Conservation (phyloP, 1,140 invertebrate species). For the Drosophila ficusphila region DNA sequence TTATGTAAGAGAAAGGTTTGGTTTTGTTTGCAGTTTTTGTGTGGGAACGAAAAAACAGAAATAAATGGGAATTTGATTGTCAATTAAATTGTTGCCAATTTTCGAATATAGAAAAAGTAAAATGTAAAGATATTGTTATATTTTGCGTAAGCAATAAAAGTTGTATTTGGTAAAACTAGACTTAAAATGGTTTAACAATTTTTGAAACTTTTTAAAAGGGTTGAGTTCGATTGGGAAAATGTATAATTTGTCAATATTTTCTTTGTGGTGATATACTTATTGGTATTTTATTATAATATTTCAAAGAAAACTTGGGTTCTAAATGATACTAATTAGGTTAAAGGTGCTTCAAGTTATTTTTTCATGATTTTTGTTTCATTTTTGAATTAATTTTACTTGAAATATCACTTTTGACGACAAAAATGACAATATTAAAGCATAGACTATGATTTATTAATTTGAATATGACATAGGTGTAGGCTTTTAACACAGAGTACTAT, state of each 20-base stretch:
- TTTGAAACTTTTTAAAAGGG: neutral
- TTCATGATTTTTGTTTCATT: neutral
- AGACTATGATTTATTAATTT: neutral
- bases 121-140: constrained; percentile 22
- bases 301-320: no score
- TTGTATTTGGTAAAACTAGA: neutral
- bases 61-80: constrained; percentile 67
- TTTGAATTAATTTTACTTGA: neutral
- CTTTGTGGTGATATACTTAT: neutral
- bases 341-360: neutral
- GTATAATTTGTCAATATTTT: neutral
- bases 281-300: no score
- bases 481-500: neutral
- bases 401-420: no score
- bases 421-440: neutral
- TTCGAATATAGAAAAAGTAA: constrained; percentile 49
- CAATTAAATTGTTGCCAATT: constrained; percentile 64
- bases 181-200: constrained; percentile 5
- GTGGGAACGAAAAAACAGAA: constrained; percentile 72
- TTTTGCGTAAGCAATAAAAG: neutral
- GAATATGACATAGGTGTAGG: neutral
- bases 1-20: constrained; percentile 26
- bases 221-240: neutral
- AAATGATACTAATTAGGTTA: no score
- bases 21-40: constrained; percentile 28